Base-by-base conservation (phyloP, 2,797 vertebrate genomes). In the Onychomys torridus region DNA sequence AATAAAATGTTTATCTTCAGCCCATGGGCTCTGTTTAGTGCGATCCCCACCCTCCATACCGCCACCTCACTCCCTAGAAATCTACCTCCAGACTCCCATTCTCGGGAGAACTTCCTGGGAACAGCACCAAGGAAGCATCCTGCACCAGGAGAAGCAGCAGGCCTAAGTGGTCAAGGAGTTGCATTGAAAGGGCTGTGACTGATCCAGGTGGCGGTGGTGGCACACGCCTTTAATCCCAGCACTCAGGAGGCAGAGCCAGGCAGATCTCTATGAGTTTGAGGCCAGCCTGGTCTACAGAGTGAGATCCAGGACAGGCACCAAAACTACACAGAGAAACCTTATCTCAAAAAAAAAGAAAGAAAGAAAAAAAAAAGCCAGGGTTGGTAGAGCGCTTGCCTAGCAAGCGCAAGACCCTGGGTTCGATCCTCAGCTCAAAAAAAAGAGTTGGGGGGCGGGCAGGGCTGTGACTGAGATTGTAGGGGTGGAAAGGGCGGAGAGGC, bases 1-100 rank as follows among this genome's bases (percentile, higher is more conserved):
- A 59, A 97, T 97, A 98, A 98, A 98, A 32, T 69, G n/a, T 95
- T 96, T 95, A 55, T 97, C 96, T 97, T 88, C 79, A 97, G 77
- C 23, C 76, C 29, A 12, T 37, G 89, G 89, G 84, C 82, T 40
- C 86, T 85, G 5, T 61, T 83, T 73, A 14, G 32, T 91, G 81
- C 6, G 37, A 75, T 9, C 29, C 37, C 61, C 52, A 61, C 46
- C 65, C 73, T 61, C 23, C 52, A 71, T 87, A 77, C 73, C 40
- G 89, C 43, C 61, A 21, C 76, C 37, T 29, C 75, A 14, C 43
- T n/a, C 43, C 16, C 1, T 81, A 67, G 69, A 59, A 76, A 25
- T 59, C 52, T 21, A 7, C 13, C 21, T n/a, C 29, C 59, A 85
- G 1, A 23, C 16, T n/a, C 14, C 27, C 2, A 14, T 34, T 29